A percentile compares a stretch with the other conserved stretches of the same genome.
These are phyloP conservation scores for Poeciliopsis gracilis DNA, from an alignment of 2,797 vertebrate genomes.

Conservation along the genomic window DNA sequence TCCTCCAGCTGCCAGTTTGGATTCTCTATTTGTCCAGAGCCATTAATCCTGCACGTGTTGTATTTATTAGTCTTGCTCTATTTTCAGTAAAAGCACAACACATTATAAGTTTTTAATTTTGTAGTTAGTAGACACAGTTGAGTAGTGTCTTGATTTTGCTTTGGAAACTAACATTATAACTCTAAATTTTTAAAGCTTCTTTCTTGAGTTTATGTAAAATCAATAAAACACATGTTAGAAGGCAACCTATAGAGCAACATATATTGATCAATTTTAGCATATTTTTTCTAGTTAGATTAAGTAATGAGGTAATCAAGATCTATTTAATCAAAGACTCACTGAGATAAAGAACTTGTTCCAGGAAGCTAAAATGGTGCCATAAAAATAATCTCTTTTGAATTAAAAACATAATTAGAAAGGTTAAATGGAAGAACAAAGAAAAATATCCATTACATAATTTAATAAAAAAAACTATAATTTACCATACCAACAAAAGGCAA, in stretches of 20 bases:
- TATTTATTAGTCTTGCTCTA: conserved; percentile 22
- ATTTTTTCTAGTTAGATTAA: neutral
- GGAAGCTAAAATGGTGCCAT: neutral
- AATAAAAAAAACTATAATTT: neutral
- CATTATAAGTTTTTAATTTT: conserved; percentile 13
- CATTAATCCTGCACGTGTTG: conserved; percentile 40
- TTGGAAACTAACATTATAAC: neutral
- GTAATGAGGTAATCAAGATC: neutral
- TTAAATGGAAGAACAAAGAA: neutral
- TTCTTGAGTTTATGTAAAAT: neutral
- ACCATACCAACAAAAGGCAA: neutral
- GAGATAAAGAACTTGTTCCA: too few species aligned
- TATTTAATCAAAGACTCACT: neutral
- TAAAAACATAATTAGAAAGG: neutral
- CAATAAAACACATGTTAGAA: neutral
- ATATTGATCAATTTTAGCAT: neutral
- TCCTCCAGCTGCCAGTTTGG: conserved; percentile 58
- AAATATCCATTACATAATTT: neutral
- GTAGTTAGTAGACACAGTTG: conserved; percentile 16
- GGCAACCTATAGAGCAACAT: neutral
- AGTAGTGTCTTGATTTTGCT: conserved; percentile 33
- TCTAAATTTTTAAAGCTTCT: neutral
- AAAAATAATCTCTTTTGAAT: neutral
- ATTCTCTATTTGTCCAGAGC: conserved; percentile 44
- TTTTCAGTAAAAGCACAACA: conserved; percentile 16